phyloP scores from a whole-genome alignment of 1,140 invertebrate genomes.

The Cotesia chilonis region DNA sequence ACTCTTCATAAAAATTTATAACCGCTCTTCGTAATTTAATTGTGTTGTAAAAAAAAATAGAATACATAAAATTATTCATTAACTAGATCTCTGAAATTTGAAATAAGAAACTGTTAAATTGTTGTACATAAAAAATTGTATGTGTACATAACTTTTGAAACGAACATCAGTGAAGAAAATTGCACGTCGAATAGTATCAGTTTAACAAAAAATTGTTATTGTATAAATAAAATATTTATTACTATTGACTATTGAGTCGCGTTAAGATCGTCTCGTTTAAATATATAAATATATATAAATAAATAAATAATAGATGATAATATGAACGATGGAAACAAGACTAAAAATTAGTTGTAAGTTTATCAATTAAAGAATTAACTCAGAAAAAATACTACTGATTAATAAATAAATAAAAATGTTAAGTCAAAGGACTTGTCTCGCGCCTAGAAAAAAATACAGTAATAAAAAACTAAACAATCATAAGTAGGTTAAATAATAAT shows the following conservation, averaged over 20 bases:
- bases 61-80: too few relatives aligned
- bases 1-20: too few relatives aligned
- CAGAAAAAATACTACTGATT: background rate
- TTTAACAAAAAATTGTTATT: too few relatives aligned
- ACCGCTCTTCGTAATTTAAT: too few relatives aligned
- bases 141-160: background rate
- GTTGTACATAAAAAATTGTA: background rate
- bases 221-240: background rate
- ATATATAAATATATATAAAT: slow-evolving; percentile 12
- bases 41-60: too few relatives aligned
- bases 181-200: slow-evolving; percentile 16
- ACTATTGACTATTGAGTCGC: slow-evolving; percentile 1
- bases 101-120: background rate
- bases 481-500: slow-evolving; percentile 5
- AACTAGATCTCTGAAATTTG: too few relatives aligned
- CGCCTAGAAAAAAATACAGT: slow-evolving; percentile 7
- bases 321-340: slow-evolving; percentile 23
- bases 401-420: background rate
- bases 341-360: slow-evolving; percentile 34
- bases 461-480: slow-evolving; percentile 19
- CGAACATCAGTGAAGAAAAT: background rate
- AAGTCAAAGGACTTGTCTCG: background rate
- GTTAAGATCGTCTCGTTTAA: slow-evolving; percentile 14
- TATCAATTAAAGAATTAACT: background rate
- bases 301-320: slow-evolving; percentile 18